Evolutionary conservation across 1,140 invertebrate genomes (phyloP).

Genomic region (Spodoptera litura): DNA sequence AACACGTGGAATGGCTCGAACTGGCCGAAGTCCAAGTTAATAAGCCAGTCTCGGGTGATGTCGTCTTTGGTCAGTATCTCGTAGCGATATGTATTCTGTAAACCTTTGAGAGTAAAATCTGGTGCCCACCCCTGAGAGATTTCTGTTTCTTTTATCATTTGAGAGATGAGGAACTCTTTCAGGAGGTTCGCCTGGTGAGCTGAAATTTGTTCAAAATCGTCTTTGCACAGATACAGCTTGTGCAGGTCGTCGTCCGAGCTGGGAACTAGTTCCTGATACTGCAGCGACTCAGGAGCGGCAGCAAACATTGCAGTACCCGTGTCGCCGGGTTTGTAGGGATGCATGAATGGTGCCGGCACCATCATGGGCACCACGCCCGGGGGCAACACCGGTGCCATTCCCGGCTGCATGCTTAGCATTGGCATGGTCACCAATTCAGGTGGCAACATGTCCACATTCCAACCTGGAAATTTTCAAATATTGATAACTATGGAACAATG

Average conservation of each 20-base stretch:
- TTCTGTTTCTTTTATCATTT: slow-evolving; percentile 65
- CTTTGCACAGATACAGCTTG: slow-evolving; percentile 75
- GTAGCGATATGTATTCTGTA: slow-evolving; percentile 68
- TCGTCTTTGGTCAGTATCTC: slow-evolving; percentile 68
- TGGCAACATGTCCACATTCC: slow-evolving; percentile 47
- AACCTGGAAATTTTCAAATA: slow-evolving; percentile 56
- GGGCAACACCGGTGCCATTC: neutral
- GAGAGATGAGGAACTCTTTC: slow-evolving; percentile 67
- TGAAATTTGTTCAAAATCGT: slow-evolving; percentile 69
- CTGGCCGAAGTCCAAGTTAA: slow-evolving; percentile 69
- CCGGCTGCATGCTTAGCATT: neutral
- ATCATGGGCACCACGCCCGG: slow-evolving; percentile 31
- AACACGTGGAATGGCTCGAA: slow-evolving; percentile 68
- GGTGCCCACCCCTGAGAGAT: slow-evolving; percentile 68
- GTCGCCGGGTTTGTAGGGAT: neutral
- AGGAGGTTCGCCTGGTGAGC: slow-evolving; percentile 59
- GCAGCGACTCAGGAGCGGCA: neutral
- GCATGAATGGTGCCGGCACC: slow-evolving; percentile 41
- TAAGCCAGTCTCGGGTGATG: slow-evolving; percentile 69
- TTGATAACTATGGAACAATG: slow-evolving; percentile 20
- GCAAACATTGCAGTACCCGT: slow-evolving; percentile 25
- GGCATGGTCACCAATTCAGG: slow-evolving; percentile 28
- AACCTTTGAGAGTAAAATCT: slow-evolving; percentile 72
- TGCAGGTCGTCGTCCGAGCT: slow-evolving; percentile 39
- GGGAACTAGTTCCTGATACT: slow-evolving; percentile 1